These are phyloP conservation scores for Artibeus jamaicensis DNA, from an alignment of 2,797 vertebrate genomes.

Conservation along the genomic window DNA sequence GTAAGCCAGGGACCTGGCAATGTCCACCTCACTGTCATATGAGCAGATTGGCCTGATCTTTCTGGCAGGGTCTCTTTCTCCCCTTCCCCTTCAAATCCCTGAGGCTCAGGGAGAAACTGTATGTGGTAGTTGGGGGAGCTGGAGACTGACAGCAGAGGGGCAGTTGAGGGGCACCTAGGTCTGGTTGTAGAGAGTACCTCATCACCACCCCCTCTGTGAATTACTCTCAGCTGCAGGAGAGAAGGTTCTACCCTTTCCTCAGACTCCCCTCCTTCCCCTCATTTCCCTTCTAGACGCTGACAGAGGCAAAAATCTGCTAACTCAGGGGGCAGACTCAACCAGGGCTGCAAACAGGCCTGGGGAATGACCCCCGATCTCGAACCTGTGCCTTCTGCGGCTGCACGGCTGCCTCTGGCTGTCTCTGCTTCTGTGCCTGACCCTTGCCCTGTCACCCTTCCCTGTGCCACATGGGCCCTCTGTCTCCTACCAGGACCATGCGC, in stretches of 20 bases:
- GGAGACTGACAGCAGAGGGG: neutral
- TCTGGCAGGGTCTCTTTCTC: neutral
- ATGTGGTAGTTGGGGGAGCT: neutral
- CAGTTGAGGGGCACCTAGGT: neutral
- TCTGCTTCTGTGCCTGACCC: conserved; percentile 39
- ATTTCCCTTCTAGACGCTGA: conserved; percentile 79
- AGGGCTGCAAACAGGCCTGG: neutral
- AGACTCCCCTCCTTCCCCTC: conserved; percentile 55
- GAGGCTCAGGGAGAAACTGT: neutral
- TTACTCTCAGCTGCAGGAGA: neutral
- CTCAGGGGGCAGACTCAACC: conserved; percentile 73
- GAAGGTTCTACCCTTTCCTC: conserved; percentile 29
- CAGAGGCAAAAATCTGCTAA: conserved; percentile 76
- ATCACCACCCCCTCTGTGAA: neutral
- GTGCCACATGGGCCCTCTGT: conserved; percentile 57
- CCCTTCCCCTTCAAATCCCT: neutral
- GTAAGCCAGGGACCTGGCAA: neutral
- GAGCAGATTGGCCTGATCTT: neutral
- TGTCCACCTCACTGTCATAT: neutral
- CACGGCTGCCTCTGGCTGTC: conserved; percentile 16
- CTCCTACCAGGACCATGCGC: conserved; percentile 65
- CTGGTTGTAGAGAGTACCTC: neutral
- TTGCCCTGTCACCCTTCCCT: conserved; percentile 27
- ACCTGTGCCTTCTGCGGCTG: neutral
- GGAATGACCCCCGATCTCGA: conserved; percentile 64